A percentile compares a stretch with the other conserved stretches of the same genome.
These are phyloP conservation scores for Tenrec ecaudatus DNA, from an alignment of 2,113 vertebrate species.

Conservation along the genomic window DNA sequence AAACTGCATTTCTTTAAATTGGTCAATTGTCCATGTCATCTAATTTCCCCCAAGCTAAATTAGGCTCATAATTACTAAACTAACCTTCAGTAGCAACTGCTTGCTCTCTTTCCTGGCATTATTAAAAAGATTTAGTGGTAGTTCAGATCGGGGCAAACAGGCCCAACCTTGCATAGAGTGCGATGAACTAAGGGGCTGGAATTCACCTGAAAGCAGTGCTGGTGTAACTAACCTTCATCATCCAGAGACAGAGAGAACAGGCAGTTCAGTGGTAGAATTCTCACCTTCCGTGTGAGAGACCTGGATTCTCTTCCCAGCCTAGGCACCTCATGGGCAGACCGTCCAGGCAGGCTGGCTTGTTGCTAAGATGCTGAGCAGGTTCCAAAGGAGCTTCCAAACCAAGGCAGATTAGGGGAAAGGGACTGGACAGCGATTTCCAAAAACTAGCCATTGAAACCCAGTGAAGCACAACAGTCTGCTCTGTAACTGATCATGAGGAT, in stretches of 20 bases:
- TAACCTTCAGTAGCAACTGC: background rate
- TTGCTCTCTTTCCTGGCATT: background rate
- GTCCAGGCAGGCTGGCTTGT: background rate
- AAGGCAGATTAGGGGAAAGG: background rate
- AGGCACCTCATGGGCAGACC: background rate
- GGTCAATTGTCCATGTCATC: background rate
- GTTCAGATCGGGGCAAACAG: background rate
- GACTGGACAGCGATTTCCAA: background rate
- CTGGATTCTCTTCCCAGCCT: background rate
- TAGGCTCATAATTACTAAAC: background rate
- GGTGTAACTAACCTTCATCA: background rate
- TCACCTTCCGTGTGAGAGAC: background rate
- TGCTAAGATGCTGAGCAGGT: background rate
- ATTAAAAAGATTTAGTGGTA: background rate
- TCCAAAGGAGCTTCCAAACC: background rate
- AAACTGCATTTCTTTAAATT: background rate
- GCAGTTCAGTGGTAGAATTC: background rate
- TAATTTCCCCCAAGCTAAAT: background rate
- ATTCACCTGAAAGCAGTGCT: background rate
- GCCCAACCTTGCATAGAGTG: background rate
- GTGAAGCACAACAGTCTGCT: background rate
- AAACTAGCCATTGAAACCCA: background rate
- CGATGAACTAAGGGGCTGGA: background rate
- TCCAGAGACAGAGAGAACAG: background rate
- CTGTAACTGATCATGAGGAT: background rate